Percentiles rank a stretch among this genome's conserved stretches.
Conservation (phyloP, 2,113 vertebrate species). For the Malurus cyaneus region DNA sequence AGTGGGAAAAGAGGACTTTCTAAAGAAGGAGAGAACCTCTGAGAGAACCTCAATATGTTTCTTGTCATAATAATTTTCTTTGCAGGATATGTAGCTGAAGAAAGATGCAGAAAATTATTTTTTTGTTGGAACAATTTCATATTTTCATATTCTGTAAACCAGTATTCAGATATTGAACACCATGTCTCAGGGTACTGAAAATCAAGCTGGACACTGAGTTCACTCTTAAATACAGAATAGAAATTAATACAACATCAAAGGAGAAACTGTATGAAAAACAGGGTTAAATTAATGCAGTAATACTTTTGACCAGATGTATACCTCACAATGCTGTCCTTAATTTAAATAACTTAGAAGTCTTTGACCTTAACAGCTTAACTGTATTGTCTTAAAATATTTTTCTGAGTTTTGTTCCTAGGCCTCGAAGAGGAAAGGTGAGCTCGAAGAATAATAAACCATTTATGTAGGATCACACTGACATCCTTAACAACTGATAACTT, state of each 20-base stretch:
- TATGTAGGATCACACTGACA: background rate
- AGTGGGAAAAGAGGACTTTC: background rate
- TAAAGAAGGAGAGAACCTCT: background rate
- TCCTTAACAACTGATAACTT: slow-evolving; percentile 9
- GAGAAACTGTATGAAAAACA: background rate
- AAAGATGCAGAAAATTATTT: background rate
- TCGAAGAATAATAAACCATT: background rate
- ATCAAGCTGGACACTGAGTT: background rate
- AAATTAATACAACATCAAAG: background rate
- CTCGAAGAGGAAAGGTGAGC: slow-evolving; percentile 28
- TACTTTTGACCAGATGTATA: background rate
- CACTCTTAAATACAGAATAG: background rate
- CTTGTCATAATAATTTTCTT: background rate
- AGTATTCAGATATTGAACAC: background rate
- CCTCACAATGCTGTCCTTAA: background rate
- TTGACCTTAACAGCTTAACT: background rate
- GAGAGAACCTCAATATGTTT: background rate
- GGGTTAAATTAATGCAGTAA: background rate
- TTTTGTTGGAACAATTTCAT: background rate
- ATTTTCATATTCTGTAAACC: too few relatives aligned
- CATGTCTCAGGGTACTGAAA: background rate
- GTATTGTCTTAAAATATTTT: slow-evolving; percentile 20
- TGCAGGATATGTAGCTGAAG: background rate
- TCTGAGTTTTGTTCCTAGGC: background rate
- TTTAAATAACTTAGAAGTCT: slow-evolving; percentile 15